A percentile compares a stretch with the other conserved stretches of the same genome.
Conservation (phyloP, 2,797 vertebrate genomes). For the Mycteria americana region DNA sequence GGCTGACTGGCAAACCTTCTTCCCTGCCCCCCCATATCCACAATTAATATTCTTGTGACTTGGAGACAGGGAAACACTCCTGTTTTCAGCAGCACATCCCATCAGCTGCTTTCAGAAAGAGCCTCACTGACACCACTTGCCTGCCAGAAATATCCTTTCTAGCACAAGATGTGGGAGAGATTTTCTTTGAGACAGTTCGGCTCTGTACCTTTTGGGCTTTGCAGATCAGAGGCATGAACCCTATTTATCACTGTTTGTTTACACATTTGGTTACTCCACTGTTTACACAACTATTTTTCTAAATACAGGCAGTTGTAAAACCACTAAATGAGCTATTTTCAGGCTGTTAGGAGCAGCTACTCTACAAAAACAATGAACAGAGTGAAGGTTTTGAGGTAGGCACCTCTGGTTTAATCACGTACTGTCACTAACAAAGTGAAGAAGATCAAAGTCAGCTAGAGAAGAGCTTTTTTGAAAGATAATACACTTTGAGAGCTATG, state of each 20-base stretch:
- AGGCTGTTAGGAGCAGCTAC: not conserved
- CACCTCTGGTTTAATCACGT: not conserved
- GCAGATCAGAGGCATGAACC: not conserved
- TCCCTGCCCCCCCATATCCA: not conserved
- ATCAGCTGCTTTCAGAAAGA: conserved; percentile 4
- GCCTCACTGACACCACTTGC: not conserved
- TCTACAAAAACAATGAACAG: not conserved
- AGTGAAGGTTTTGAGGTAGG: not conserved
- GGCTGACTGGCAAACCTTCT: not conserved
- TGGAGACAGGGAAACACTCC: not conserved
- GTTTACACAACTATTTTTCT: conserved; percentile 6
- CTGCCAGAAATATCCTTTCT: conserved; percentile 30
- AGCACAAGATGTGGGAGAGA: not conserved
- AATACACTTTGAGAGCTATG: not conserved
- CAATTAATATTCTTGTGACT: not conserved
- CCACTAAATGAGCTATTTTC: not conserved
- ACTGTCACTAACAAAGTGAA: not conserved
- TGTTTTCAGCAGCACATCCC: conserved; percentile 14
- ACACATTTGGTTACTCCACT: not conserved
- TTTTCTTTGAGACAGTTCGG: not conserved
- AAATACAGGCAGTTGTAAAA: conserved; percentile 2
- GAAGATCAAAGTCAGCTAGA: not conserved
- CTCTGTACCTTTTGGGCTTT: not conserved
- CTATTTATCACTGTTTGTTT: not conserved
- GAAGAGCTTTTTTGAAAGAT: not conserved